Evolutionary conservation across 1,140 invertebrate species (phyloP), one percentile per base, ranked within the genome.

Genomic region (Listronotus bonariensis): DNA sequence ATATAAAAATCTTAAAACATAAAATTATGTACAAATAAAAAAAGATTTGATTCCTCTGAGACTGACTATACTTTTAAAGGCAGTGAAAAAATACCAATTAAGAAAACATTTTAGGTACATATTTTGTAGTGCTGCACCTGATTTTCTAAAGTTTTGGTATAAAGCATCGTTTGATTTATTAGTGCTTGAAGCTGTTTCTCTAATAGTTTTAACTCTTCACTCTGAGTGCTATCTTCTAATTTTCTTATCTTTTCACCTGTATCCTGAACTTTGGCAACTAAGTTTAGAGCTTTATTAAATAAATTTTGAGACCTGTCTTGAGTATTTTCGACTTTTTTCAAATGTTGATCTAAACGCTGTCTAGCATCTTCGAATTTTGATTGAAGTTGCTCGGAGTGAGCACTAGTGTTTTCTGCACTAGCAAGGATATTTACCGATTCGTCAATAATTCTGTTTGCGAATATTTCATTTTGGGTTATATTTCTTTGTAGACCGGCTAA

Each of bases 141-240:
- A 32, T 60, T 55, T 65, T 74, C 68, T 56, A 75, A 70, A 32
- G 51, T 63, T 1, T 34, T 9, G 17, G 56, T 74, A 49, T 74
- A 68, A 40, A 67, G 51, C 54, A 66, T 72, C 68, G 76, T 72
- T 62, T 75, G 73, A 0, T 68, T 76, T 67, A 82, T 81, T 71
- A 82, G 68, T 55, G 69, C 70, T 67, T 80, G 75, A 68, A 82
- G 76, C 46, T 70, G 42, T 18, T 60, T 48, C 42, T 80, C 57
- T 60, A 78, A 64, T 58, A 57, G 46, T 65, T 75, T 58, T 65
- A 79, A 55, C 58, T 73, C 59, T 63, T 75, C 32, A 68, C 77
- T 68, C 66, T 78, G 70, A 70, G 78, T 58, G 15, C 78, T 69
- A 64, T 79, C 76, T 74, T 78, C 45, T 65, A 81, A 38, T 71